Evolutionary conservation across 1,140 invertebrate genomes (phyloP).

Genomic region (Drosophila nigrodunni): DNA sequence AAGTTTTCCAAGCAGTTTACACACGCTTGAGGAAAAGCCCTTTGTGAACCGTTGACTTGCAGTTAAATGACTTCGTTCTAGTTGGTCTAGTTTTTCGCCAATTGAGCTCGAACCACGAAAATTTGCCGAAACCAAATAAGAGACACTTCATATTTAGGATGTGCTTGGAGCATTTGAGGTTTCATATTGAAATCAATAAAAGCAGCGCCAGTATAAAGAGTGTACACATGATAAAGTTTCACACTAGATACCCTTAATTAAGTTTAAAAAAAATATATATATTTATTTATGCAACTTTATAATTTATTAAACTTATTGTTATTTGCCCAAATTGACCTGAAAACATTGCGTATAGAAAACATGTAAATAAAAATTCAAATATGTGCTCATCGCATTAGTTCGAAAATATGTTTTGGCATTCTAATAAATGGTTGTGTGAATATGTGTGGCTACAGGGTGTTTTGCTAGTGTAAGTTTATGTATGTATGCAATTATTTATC

Average conservation of each 20-base stretch:
- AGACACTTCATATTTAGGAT: not conserved
- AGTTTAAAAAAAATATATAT: too few species aligned
- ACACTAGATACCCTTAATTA: too few species aligned
- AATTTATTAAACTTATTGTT: too few species aligned
- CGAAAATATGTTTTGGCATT: not conserved
- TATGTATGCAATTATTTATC: constrained; percentile 32
- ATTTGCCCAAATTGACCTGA: too few species aligned
- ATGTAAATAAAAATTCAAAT: too few species aligned
- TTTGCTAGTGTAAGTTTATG: not conserved
- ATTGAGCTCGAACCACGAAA: not conserved
- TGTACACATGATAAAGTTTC: too few species aligned
- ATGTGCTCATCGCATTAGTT: too few species aligned
- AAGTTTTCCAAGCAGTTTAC: constrained; percentile 20
- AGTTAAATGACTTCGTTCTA: constrained; percentile 21
- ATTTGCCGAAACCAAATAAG: not conserved
- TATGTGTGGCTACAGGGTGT: not conserved
- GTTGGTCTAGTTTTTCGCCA: not conserved
- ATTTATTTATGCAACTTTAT: too few species aligned
- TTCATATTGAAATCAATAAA: too few species aligned
- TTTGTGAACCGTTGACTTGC: constrained; percentile 11
- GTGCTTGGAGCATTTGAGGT: too few species aligned
- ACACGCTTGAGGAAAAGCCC: constrained; percentile 5
- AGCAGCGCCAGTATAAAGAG: too few species aligned
- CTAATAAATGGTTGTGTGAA: not conserved
- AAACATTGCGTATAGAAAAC: not conserved